Percentiles rank a stretch among this genome's conserved stretches.
phyloP scores from a whole-genome alignment of 2,113 vertebrate species.

The Brevimyrus niger region DNA sequence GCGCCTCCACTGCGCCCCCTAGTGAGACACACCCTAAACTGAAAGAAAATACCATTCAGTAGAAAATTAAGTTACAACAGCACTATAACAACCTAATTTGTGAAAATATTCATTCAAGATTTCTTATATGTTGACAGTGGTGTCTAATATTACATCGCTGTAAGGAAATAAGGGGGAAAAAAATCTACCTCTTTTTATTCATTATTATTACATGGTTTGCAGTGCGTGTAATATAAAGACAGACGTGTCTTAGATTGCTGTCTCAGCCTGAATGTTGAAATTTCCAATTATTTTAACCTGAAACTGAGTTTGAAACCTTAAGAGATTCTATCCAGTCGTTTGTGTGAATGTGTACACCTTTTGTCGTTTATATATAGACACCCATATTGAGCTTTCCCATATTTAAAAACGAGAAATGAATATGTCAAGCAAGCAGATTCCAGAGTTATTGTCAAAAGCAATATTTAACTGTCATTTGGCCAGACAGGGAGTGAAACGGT shows the following conservation, averaged over 20 bases:
- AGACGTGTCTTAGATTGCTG: not conserved
- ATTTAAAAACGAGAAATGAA: conserved; percentile 60
- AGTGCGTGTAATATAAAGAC: not conserved
- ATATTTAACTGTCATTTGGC: conserved; percentile 69
- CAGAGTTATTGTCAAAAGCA: conserved; percentile 65
- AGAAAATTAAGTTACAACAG: not conserved
- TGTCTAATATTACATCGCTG: not conserved
- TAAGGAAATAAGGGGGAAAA: not conserved
- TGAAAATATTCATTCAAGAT: too few species aligned
- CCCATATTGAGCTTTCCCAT: conserved; percentile 7
- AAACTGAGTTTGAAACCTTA: not conserved
- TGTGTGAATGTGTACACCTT: not conserved
- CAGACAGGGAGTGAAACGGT: conserved; percentile 60
- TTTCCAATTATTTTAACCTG: not conserved
- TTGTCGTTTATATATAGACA: not conserved
- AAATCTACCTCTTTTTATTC: not conserved
- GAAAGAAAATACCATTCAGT: not conserved
- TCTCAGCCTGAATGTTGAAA: not conserved
- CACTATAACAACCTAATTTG: not conserved
- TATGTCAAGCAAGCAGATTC: conserved; percentile 64
- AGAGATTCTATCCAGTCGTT: not conserved
- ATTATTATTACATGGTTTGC: not conserved
- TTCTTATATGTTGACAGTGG: not conserved
- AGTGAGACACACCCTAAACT: not conserved
- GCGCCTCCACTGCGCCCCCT: not conserved